Base-by-base conservation (phyloP, 2,797 vertebrate genomes). In the Dermochelys coriacea region DNA sequence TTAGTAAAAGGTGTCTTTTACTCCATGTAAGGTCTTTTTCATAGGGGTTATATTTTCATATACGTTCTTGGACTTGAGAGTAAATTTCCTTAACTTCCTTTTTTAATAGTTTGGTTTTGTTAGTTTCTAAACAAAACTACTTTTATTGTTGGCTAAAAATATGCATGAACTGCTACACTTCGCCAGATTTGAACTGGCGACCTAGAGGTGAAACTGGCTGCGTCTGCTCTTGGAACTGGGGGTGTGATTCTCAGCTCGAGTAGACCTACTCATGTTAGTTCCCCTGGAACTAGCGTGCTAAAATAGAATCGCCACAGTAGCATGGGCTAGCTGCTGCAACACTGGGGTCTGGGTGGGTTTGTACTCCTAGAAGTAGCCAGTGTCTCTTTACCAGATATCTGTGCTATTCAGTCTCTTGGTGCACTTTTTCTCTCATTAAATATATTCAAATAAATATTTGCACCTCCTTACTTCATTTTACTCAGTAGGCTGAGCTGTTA, bases 101-200 rank as follows among this genome's bases (percentile, higher is more conserved):
- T 8, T 0, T 86, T 14, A 52, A 81, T 34, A 64, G n/a, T 89
- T 52, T 25, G 45, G 4, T 1, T 78, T 88, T 92, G 51, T 74
- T 87, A 50, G 27, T 55, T 97, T 59, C 83, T 86, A 61, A 78
- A 82, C 86, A 94, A 79, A 91, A 78, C 82, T 54, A 83, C 3
- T 57, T 90, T 74, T 75, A 29, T n/a, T 0, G 0, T 9, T 71
- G 51, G 25, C 55, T 92, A 50, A 12, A 51, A 18, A 18, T 2
- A 0, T 78, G 3, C 37, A 75, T 19, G 31, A 51, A 6, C 4
- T 85, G 51, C 37, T 10, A 12, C 80, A 21, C 19, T 2, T 74
- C 4, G 3, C 25, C 29, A 55, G 25, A 16, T 79, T n/a, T 50
- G 31, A 61, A 37, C 11, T 41, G 47, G n/a, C 15, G 47, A 55